Percentiles rank a stretch among this genome's conserved stretches.
Conservation (phyloP, 2,797 vertebrate genomes). For the Brachyrhaphis roseni region DNA sequence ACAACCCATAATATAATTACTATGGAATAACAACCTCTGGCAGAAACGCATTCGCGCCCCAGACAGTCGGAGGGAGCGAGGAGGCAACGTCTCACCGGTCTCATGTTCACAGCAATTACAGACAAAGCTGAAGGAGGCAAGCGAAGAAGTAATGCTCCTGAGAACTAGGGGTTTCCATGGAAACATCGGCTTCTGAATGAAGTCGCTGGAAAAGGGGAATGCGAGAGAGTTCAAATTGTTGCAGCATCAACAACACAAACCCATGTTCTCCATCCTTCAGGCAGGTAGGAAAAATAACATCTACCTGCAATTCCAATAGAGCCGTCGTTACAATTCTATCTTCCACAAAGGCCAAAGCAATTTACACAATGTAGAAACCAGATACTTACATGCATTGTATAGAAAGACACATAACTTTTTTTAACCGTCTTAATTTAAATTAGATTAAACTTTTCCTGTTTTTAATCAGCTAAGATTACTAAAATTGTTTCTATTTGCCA, state of each 20-base stretch:
- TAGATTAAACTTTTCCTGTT: neutral
- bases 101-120: constrained; percentile 76
- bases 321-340: constrained; percentile 37
- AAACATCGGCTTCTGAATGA: constrained; percentile 79
- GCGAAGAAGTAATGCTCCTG: constrained; percentile 72
- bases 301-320: constrained; percentile 53
- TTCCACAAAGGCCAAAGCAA: constrained; percentile 1
- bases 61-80: constrained; percentile 26
- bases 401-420: neutral
- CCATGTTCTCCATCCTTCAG: constrained; percentile 52
- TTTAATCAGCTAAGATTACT: neutral
- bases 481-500: neutral
- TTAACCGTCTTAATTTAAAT: neutral
- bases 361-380: neutral
- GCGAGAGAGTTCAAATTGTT: constrained; percentile 69
- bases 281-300: constrained; percentile 53
- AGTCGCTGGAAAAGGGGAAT: constrained; percentile 69
- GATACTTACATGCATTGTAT: neutral
- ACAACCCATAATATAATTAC: constrained; percentile 39
- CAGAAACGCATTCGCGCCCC: constrained; percentile 31
- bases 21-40: constrained; percentile 40
- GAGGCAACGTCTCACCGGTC: constrained; percentile 62
- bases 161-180: constrained; percentile 80
- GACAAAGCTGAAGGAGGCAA: constrained; percentile 72
- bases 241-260: constrained; percentile 65